Percentiles rank a stretch among this genome's conserved stretches.
Conservation (phyloP, 2,888 invertebrate species). For the Tricholauxania praeusta region DNA sequence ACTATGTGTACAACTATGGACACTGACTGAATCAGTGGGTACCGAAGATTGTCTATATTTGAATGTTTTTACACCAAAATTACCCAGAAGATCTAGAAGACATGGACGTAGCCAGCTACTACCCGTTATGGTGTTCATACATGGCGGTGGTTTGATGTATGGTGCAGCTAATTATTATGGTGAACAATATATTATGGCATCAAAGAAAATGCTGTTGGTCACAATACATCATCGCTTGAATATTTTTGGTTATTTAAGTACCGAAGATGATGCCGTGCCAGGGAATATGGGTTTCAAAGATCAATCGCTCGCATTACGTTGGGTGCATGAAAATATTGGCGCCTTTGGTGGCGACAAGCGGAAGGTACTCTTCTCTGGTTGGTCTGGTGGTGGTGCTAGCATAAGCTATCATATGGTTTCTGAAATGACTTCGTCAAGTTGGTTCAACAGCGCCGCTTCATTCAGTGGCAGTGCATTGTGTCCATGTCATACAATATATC, state of each 20-base stretch:
- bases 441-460: slow-evolving; percentile 44
- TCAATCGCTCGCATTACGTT: slow-evolving; percentile 77
- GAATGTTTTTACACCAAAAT: slow-evolving; percentile 72
- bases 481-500: slow-evolving; percentile 43
- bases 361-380: slow-evolving; percentile 75
- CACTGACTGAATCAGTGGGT: slow-evolving; percentile 59
- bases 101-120: slow-evolving; percentile 49
- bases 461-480: slow-evolving; percentile 46
- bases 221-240: slow-evolving; percentile 78
- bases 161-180: slow-evolving; percentile 71
- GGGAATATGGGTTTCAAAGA: slow-evolving; percentile 83
- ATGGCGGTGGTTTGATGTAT: slow-evolving; percentile 78
- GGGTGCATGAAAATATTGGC: slow-evolving; percentile 77
- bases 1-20: slow-evolving; percentile 46
- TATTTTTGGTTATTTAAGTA: slow-evolving; percentile 79
- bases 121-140: slow-evolving; percentile 76
- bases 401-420: slow-evolving; percentile 79
- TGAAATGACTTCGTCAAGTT: slow-evolving; percentile 67
- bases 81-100: not conserved
- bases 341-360: slow-evolving; percentile 79
- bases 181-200: slow-evolving; percentile 73
- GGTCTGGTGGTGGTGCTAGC: slow-evolving; percentile 81
- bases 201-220: slow-evolving; percentile 73
- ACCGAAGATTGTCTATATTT: slow-evolving; percentile 76
- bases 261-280: slow-evolving; percentile 75